A percentile compares a stretch with the other conserved stretches of the same genome.
These are phyloP conservation scores for Catharus minimus DNA, from an alignment of 2,113 vertebrate genomes.

Conservation along the genomic window DNA sequence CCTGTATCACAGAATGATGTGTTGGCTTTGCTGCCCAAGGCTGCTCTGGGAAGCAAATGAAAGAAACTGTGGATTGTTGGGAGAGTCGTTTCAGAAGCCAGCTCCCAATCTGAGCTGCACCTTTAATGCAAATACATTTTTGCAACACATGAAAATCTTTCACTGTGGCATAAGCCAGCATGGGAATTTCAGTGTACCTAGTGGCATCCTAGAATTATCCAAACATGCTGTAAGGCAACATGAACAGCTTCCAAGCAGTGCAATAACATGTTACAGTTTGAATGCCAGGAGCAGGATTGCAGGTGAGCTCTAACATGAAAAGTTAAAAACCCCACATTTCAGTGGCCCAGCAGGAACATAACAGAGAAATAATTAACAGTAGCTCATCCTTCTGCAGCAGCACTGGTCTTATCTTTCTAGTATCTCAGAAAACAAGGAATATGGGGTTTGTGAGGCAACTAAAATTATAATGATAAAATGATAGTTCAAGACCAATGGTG, in stretches of 20 bases:
- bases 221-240: neutral
- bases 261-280: neutral
- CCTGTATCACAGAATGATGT: neutral
- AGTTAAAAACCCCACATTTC: neutral
- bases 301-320: neutral
- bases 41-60: neutral
- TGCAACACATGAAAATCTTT: neutral
- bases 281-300: neutral
- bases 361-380: conserved; percentile 5
- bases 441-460: neutral
- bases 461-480: conserved; percentile 12
- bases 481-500: neutral
- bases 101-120: neutral
- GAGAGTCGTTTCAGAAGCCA: neutral
- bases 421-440: neutral
- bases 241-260: neutral
- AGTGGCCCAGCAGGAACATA: neutral
- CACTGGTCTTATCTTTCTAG: neutral
- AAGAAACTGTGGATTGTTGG: neutral
- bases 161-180: neutral
- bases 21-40: neutral
- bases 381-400: neutral
- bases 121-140: neutral
- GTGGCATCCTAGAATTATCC: neutral
- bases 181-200: neutral